Base-by-base conservation (phyloP, 2,888 invertebrate species). In the Vandiemenella viatica region DNA sequence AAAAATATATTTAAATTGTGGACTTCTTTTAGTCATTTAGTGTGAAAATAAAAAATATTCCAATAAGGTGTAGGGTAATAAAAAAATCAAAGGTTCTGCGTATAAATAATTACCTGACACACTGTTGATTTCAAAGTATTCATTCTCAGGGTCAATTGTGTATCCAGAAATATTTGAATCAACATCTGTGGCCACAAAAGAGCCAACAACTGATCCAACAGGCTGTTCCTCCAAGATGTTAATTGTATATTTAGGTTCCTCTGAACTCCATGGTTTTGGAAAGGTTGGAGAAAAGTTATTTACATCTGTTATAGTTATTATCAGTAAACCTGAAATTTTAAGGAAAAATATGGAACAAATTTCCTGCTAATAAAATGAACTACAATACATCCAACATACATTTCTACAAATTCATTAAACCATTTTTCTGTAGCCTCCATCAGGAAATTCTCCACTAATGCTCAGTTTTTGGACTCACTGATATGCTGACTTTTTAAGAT, bases 151-250 rank as follows among this genome's bases (percentile, higher is more conserved):
- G 40, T 75, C 68, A 43, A 83, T 79, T 1, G 76, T 68, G 55
- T 86, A 86, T 50, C 79, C 77, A 0, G 84, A 79, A 55, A 90
- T 83, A 45, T 83, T 83, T 1, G 89, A 88, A 59, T 91, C 90
- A 51, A 73, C 75, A 62, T 92, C 91, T 1, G 77, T 78, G 0
- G 89, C 90, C 13, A 77, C 75, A 59, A 86, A 80, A 0, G 83
- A 84, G 37, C 79, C 77, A 3, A 91, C 76, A 6, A 83, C 71
- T 0, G 86, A 80, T 7, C 87, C 89, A 1, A 79, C 64, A 0
- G 89, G 86, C 61, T 86, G 83, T 60, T 90, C 91, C 63, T 92
- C 91, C 46, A 79, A 73, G 58, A 89, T 72, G 62, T 79, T 77
- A 47, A 82, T 65, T 43, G 70, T 69, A 54, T 82, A 79, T 43